These are phyloP conservation scores for Bombus vancouverensis DNA, from an alignment of 1,140 invertebrate species.

Conservation along the genomic window DNA sequence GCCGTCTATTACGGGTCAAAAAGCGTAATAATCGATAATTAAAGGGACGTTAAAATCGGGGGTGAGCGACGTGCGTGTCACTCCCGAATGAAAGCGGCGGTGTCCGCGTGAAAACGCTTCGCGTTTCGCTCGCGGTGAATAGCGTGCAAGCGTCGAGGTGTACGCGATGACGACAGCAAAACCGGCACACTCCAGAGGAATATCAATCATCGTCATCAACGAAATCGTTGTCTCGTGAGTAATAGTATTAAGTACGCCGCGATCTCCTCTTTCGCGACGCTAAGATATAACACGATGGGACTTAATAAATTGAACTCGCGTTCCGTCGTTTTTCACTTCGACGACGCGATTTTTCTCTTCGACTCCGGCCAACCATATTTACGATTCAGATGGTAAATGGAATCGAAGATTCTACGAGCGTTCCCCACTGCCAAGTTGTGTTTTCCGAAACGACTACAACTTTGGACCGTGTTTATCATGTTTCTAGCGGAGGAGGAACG, in stretches of 20 bases:
- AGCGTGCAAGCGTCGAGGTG: background rate
- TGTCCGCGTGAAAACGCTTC: constrained; percentile 8
- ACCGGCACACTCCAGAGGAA: background rate
- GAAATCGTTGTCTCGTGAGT: constrained; percentile 37
- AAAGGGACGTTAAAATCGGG: constrained; percentile 43
- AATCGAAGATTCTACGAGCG: constrained; percentile 44
- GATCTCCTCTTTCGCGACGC: constrained; percentile 11
- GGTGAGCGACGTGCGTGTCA: background rate
- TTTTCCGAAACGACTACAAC: background rate
- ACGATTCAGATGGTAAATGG: constrained; percentile 54
- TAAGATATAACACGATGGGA: background rate
- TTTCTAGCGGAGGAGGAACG: background rate
- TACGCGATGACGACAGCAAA: constrained; percentile 30
- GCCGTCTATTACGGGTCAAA: constrained; percentile 48
- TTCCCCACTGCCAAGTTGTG: background rate
- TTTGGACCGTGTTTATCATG: constrained; percentile 25
- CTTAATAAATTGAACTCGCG: constrained; percentile 21
- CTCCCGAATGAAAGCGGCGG: background rate
- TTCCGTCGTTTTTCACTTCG: constrained; percentile 21
- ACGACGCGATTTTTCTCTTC: constrained; percentile 29
- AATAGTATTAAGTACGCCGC: constrained; percentile 29
- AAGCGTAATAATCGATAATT: constrained; percentile 58
- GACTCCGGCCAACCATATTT: constrained; percentile 33
- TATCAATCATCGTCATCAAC: constrained; percentile 43
- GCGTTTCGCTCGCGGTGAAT: background rate